Evolutionary conservation across 2,888 invertebrate species (phyloP).

Genomic region (Myopa tessellatipennis): DNA sequence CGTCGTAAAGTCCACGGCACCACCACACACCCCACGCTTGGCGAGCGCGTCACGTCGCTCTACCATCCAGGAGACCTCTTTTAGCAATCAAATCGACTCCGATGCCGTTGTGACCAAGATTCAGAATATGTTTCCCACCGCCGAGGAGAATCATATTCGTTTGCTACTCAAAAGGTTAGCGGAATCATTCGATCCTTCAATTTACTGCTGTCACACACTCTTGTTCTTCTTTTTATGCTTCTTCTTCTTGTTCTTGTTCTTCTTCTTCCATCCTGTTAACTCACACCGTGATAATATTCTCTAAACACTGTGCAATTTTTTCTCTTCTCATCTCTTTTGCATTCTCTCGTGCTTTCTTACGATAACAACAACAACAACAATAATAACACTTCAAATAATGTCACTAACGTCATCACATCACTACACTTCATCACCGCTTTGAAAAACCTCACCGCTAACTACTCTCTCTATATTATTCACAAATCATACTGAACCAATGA

Average conservation of each 20-base stretch:
- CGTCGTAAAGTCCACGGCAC: slow-evolving; percentile 51
- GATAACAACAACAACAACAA: slow-evolving; percentile 10
- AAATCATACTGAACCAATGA: not conserved
- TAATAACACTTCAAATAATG: not conserved
- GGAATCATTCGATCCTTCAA: not conserved
- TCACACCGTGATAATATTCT: not conserved
- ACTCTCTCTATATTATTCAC: not conserved
- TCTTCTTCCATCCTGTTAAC: not conserved
- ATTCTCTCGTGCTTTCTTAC: slow-evolving; percentile 47
- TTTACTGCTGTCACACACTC: slow-evolving; percentile 30
- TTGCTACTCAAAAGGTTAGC: slow-evolving; percentile 84
- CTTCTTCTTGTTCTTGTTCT: slow-evolving; percentile 21
- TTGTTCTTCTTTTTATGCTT: slow-evolving; percentile 9
- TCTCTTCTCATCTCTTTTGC: slow-evolving; percentile 46
- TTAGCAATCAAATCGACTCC: slow-evolving; percentile 74
- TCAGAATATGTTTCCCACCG: slow-evolving; percentile 90
- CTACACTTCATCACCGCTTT: slow-evolving; percentile 22
- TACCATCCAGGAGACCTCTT: slow-evolving; percentile 74
- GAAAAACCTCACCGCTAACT: not conserved
- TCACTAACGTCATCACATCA: slow-evolving; percentile 23
- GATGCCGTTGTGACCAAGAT: slow-evolving; percentile 84
- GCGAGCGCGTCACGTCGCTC: slow-evolving; percentile 61
- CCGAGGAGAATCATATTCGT: slow-evolving; percentile 88
- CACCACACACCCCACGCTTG: slow-evolving; percentile 56
- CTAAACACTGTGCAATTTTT: slow-evolving; percentile 25